Conservation (phyloP, 2,797 vertebrate species). For the Falco rusticolus region DNA sequence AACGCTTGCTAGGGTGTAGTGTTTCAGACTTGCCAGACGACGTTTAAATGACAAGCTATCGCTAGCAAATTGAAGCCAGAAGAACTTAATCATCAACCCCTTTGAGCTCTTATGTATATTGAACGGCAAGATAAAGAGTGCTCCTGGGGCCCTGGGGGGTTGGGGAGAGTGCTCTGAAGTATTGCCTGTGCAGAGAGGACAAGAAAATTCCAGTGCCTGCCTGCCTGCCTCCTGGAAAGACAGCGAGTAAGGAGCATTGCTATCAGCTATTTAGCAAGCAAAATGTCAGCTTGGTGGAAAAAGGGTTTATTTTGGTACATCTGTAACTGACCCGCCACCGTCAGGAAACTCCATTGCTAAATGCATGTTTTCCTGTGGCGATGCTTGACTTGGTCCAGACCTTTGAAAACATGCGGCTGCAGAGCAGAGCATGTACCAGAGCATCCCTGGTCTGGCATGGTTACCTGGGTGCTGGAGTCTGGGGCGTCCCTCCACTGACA, state of each 20-base stretch:
- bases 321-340: rapidly evolving
- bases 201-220: not conserved
- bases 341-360: rapidly evolving
- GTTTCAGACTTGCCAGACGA: not conserved
- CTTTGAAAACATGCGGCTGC: rapidly evolving
- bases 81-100: not conserved
- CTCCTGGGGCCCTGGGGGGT: rapidly evolving
- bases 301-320: not conserved
- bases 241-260: not conserved
- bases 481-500: rapidly evolving
- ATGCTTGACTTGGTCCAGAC: not conserved
- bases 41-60: not conserved
- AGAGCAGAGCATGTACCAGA: not conserved
- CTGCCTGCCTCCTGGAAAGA: not conserved
- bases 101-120: not conserved
- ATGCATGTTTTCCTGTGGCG: not conserved
- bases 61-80: not conserved
- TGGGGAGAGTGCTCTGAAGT: not conserved
- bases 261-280: not conserved
- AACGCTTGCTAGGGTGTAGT: not conserved
- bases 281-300: not conserved
- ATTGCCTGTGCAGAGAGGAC: not conserved
- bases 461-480: rapidly evolving
- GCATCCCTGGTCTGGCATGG: rapidly evolving
- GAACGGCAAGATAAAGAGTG: not conserved